Percentiles rank a stretch among this genome's conserved stretches.
Evolutionary conservation across 2,888 invertebrate species (phyloP).

Genomic region (Hesperia comma): DNA sequence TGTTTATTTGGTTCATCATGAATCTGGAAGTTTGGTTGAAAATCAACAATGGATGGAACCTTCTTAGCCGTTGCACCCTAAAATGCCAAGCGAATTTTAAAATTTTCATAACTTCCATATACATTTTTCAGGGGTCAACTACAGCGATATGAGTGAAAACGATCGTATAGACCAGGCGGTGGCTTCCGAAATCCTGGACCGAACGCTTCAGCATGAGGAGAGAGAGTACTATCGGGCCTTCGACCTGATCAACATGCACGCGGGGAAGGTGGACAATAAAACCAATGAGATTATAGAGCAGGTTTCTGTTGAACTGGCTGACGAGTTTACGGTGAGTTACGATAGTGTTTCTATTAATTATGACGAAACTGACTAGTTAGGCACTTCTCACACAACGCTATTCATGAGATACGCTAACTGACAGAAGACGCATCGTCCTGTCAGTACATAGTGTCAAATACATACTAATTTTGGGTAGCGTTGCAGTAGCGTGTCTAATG

Average conservation of each 20-base stretch:
- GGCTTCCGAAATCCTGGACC: conserved; percentile 66
- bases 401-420: no score
- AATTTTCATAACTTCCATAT: background rate
- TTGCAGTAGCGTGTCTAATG: no score
- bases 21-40: no score
- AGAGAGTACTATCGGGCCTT: conserved; percentile 61
- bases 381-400: no score
- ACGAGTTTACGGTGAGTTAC: conserved; percentile 61
- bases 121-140: conserved; percentile 57
- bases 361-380: no score
- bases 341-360: no score
- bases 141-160: conserved; percentile 59
- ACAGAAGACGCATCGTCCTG: no score
- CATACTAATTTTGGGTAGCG: no score
- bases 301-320: conserved; percentile 63
- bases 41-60: no score
- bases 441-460: no score
- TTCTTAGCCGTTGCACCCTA: no score
- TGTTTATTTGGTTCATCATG: no score
- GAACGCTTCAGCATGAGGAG: conserved; percentile 66
- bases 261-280: conserved; percentile 70
- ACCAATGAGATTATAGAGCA: conserved; percentile 74
- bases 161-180: conserved; percentile 67
- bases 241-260: conserved; percentile 63
- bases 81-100: background rate